Base-by-base conservation (phyloP, 2,113 vertebrate species). In the Mystacornis crossleyi region DNA sequence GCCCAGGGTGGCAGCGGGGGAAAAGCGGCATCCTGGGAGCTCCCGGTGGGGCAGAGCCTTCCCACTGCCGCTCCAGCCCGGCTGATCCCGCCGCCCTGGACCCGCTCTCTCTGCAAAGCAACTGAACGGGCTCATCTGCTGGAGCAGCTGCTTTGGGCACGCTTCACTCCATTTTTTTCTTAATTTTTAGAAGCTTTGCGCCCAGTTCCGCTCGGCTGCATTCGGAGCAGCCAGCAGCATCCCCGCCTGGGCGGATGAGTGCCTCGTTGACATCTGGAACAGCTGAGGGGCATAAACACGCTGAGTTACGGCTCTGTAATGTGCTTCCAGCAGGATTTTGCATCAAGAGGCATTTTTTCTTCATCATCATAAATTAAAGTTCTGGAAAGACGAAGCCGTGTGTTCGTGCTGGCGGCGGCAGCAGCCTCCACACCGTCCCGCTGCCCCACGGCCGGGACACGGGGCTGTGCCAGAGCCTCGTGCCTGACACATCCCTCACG, bases 391-490 rank as follows among this genome's bases (percentile, higher is more conserved):
- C 0, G 19, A 60, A 36, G 18, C 11, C 2, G 4, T 8, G 70
- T 2, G 15, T 12, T 50, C 5, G 2, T 40, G 55, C 53, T 12
- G 54, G 64, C 4, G 1, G 73, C 1, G 0, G 80, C 34, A 25
- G 83, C 79, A 25, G 83, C 79, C 42, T 16, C 53, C 4, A 2
- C 7, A 4, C 61, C 1, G 11, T 23, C 33, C 6, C 24, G 4
- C 24, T 2, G 25, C 61, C 1, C 1, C 0, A n/a, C n/a, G n/a
- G n/a, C n/a, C n/a, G n/a, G 13, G 54, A 50, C 40, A 69, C 5
- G 4, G 31, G 34, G 24, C 66, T 38, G 71, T 38, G 82, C 70
- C 72, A 18, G 65, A 43, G 84, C n/a, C 81, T 16, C 0, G 1
- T 2, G 5, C 65, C 57, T 1, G 2, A 12, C 21, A 10, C 85